Conservation (phyloP, 2,888 invertebrate genomes). For the Parnassius mnemosyne region DNA sequence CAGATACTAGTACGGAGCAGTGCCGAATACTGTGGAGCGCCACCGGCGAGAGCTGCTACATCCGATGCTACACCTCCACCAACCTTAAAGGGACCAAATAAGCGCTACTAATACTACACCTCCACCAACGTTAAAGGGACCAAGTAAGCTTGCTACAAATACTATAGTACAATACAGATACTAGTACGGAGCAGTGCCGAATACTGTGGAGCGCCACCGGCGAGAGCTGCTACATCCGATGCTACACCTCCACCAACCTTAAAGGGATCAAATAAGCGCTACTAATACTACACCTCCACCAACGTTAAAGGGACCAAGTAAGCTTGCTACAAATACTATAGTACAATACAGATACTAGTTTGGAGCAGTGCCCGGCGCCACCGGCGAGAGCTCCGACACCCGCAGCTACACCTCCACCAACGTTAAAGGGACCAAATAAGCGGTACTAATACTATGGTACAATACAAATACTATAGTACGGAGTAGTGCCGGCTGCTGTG, state of each 20-base stretch:
- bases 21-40: constrained; percentile 97
- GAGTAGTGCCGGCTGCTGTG: too few relatives aligned
- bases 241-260: constrained; percentile 84
- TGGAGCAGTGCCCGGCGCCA: constrained; percentile 93
- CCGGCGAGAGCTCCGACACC: constrained; percentile 86
- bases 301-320: constrained; percentile 76
- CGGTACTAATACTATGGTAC: too few relatives aligned
- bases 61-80: constrained; percentile 81
- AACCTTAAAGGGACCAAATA: constrained; percentile 88
- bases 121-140: constrained; percentile 82
- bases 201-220: constrained; percentile 97
- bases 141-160: constrained; percentile 16
- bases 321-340: constrained; percentile 16
- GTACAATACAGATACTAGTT: constrained; percentile 66
- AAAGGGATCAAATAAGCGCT: constrained; percentile 83
- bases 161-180: too few relatives aligned
- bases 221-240: constrained; percentile 83
- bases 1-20: constrained; percentile 83
- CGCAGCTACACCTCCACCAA: constrained; percentile 85
- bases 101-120: constrained; percentile 39
- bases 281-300: constrained; percentile 60
- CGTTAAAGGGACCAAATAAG: constrained; percentile 84
- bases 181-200: constrained; percentile 90
- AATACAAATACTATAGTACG: too few relatives aligned
- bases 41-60: constrained; percentile 88